Conservation (phyloP, 2,113 vertebrate genomes). For the Notothenia rossii region DNA sequence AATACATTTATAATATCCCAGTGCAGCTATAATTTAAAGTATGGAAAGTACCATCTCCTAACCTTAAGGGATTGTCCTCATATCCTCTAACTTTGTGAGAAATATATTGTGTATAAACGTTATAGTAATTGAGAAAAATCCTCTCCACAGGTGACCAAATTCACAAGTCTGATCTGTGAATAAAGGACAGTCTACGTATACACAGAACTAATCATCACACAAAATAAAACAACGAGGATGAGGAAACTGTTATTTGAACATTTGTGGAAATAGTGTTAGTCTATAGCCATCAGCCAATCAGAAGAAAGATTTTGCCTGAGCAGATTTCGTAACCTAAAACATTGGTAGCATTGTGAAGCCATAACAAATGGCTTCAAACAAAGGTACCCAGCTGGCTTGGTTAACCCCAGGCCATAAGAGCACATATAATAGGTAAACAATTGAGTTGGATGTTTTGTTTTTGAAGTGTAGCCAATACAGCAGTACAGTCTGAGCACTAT, state of each 20-base stretch:
- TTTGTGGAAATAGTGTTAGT: not conserved
- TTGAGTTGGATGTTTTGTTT: not conserved
- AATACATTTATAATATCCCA: slow-evolving; percentile 3
- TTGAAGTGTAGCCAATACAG: not conserved
- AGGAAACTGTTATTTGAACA: not conserved
- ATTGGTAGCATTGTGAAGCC: not conserved
- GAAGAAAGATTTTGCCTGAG: not conserved
- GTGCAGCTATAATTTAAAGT: slow-evolving; percentile 9
- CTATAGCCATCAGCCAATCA: not conserved
- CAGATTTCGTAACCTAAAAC: not conserved
- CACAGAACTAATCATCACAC: not conserved
- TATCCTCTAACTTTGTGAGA: slow-evolving; percentile 9
- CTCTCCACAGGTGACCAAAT: not conserved
- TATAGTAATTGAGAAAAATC: not conserved
- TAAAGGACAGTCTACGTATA: not conserved
- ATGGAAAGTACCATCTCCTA: slow-evolving; percentile 12
- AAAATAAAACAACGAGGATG: not conserved
- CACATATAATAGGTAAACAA: not conserved
- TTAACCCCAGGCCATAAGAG: not conserved
- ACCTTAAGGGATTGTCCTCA: slow-evolving; percentile 1
- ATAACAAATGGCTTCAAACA: not conserved
- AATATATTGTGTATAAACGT: not conserved
- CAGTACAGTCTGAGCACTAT: not conserved
- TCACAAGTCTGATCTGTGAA: not conserved
- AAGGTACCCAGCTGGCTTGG: not conserved